Conservation (phyloP, 2,113 vertebrate species). For the Lutjanus erythropterus region DNA sequence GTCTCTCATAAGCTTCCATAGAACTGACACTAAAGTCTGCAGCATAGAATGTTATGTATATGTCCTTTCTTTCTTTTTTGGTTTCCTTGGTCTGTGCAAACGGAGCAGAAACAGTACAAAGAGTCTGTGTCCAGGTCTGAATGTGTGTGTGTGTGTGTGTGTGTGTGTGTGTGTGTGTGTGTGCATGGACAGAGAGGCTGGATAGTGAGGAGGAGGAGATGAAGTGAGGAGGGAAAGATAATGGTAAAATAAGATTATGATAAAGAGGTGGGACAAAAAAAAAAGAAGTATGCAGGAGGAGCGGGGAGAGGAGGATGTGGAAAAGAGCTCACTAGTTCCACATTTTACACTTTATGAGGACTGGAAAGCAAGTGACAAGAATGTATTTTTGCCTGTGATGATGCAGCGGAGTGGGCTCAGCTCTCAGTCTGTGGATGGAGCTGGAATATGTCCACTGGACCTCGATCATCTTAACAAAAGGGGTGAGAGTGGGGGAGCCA, state of each 20-base stretch:
- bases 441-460: not conserved
- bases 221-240: not conserved
- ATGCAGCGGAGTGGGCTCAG: not conserved
- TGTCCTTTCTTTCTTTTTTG: too few species aligned
- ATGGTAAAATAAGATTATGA: not conserved
- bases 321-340: not conserved
- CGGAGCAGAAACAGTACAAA: not conserved
- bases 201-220: too few species aligned
- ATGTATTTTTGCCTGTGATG: not conserved
- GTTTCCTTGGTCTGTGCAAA: too few species aligned
- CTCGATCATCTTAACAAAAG: constrained; percentile 1
- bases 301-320: not conserved
- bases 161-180: not conserved
- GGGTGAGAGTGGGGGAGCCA: not conserved
- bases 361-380: not conserved
- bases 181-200: not conserved
- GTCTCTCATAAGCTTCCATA: too few species aligned
- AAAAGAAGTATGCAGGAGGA: not conserved
- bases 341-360: not conserved
- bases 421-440: not conserved
- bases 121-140: not conserved
- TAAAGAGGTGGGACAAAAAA: not conserved
- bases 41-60: too few species aligned
- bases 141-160: not conserved
- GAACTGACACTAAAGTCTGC: too few species aligned